phyloP scores from a whole-genome alignment of 2,888 invertebrate genomes.

The Melanargia galathea region DNA sequence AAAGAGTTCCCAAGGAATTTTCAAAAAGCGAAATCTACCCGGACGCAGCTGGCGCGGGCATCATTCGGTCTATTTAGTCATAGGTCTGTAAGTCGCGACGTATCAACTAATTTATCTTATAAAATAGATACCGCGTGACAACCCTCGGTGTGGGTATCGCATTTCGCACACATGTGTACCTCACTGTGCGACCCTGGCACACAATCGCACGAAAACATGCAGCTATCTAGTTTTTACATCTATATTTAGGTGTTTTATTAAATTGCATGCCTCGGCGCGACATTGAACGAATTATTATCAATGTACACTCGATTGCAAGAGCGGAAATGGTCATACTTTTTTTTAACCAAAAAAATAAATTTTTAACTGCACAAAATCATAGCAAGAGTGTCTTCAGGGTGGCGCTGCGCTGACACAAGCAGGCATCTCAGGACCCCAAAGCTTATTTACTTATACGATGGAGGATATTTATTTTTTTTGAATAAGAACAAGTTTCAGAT shows the following conservation, averaged over 20 bases:
- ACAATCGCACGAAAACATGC: slow-evolving; percentile 44
- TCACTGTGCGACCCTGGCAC: slow-evolving; percentile 44
- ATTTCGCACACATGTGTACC: slow-evolving; percentile 37
- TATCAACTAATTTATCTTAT: too few relatives aligned
- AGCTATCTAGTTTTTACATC: slow-evolving; percentile 45
- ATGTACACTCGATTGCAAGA: slow-evolving; percentile 24
- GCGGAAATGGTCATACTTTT: not conserved
- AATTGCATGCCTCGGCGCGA: slow-evolving; percentile 40
- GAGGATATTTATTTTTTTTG: too few relatives aligned
- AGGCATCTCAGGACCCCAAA: too few relatives aligned
- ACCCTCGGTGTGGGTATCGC: slow-evolving; percentile 29
- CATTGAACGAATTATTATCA: slow-evolving; percentile 41
- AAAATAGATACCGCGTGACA: not conserved
- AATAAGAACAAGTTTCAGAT: too few relatives aligned
- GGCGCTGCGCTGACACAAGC: too few relatives aligned
- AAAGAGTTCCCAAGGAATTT: too few relatives aligned
- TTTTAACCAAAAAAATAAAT: not conserved
- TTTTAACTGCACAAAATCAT: not conserved
- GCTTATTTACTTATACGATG: too few relatives aligned
- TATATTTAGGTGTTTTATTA: slow-evolving; percentile 46
- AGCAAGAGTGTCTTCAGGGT: too few relatives aligned
- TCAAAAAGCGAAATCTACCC: too few relatives aligned
- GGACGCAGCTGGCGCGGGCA: too few relatives aligned
- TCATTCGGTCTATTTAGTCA: too few relatives aligned
- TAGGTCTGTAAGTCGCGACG: too few relatives aligned